These are phyloP conservation scores for Ochotona princeps DNA, from an alignment of 2,113 vertebrate species.

Conservation along the genomic window DNA sequence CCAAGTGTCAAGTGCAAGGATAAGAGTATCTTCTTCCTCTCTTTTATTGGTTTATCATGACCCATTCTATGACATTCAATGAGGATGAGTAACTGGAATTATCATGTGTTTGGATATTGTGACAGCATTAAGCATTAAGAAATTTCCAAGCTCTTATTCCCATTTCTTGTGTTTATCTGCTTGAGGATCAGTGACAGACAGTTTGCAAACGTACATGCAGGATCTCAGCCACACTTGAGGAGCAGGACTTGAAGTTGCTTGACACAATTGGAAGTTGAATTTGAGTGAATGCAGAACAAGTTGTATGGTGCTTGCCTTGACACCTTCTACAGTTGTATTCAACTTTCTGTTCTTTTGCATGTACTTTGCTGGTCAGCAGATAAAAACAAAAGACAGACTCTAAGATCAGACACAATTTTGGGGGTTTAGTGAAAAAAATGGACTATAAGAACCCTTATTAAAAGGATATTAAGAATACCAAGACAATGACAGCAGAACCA, in stretches of 20 bases:
- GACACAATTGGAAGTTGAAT: background rate
- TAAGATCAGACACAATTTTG: no score
- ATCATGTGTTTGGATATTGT: background rate
- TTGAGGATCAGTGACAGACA: background rate
- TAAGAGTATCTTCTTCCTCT: background rate
- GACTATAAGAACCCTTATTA: background rate
- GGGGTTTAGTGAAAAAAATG: background rate
- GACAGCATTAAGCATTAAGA: background rate
- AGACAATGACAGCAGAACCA: background rate
- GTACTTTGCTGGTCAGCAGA: background rate
- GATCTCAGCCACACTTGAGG: background rate
- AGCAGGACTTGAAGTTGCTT: background rate
- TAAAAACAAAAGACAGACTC: background rate
- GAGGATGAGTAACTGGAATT: background rate
- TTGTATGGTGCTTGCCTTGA: background rate
- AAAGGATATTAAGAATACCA: conserved; percentile 4
- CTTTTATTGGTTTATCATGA: background rate
- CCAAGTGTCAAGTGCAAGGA: background rate
- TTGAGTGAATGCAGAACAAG: background rate
- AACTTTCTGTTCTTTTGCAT: background rate
- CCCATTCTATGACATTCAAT: background rate
- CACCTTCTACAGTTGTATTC: background rate
- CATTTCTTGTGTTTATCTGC: background rate
- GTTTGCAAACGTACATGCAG: background rate
- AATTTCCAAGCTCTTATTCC: background rate